Evolutionary conservation across 2,113 vertebrate genomes (phyloP).

Genomic region (Ceyx melanurus): DNA sequence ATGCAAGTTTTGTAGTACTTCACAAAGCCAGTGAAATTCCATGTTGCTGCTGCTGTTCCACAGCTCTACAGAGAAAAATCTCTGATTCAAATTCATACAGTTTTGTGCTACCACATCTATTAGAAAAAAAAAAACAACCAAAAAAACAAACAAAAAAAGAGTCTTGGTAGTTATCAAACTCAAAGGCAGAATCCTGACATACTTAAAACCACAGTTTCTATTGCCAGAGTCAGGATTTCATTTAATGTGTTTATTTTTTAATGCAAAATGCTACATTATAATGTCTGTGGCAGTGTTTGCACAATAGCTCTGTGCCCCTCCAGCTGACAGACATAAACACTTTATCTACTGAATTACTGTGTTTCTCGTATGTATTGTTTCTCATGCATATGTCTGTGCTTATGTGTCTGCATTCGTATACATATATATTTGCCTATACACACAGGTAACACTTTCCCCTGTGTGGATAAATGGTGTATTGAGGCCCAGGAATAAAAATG

Average conservation of each 20-base stretch:
- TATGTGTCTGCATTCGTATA: not conserved
- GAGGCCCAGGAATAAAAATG: not conserved
- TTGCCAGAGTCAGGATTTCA: not conserved
- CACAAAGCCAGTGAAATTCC: not conserved
- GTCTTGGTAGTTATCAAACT: not conserved
- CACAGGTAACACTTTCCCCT: accelerated
- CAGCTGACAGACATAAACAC: not conserved
- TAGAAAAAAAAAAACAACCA: not conserved
- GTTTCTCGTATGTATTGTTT: not conserved
- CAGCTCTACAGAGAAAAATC: accelerated
- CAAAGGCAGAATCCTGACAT: not conserved
- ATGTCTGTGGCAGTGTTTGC: not conserved
- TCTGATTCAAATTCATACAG: not conserved
- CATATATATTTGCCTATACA: not conserved
- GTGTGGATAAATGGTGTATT: not conserved
- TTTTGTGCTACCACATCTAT: not conserved
- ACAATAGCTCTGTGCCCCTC: not conserved
- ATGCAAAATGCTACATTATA: not conserved
- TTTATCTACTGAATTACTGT: not conserved
- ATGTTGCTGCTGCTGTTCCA: not conserved
- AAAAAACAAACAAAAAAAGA: not conserved
- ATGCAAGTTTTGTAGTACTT: not conserved
- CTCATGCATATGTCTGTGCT: not conserved
- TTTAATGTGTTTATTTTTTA: not conserved
- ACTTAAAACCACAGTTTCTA: not conserved